These are phyloP conservation scores for Conchocele bisecta DNA, from an alignment of 2,888 invertebrate genomes.

Conservation along the genomic window DNA sequence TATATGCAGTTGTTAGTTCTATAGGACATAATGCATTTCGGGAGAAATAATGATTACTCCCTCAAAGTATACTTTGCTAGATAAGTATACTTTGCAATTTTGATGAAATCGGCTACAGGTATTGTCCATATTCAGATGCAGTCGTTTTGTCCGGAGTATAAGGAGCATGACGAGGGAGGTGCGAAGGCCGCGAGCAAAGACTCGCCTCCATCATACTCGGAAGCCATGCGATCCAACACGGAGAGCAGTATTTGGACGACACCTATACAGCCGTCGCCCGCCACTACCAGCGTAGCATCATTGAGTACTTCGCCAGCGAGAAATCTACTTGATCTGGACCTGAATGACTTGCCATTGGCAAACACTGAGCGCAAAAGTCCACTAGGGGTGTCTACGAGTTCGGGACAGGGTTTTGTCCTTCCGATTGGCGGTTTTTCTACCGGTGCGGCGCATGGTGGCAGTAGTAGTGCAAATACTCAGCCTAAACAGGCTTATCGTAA, in stretches of 20 bases:
- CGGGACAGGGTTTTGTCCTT: constrained; percentile 8
- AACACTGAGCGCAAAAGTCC: constrained; percentile 37
- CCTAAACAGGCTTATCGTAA: constrained; percentile 83
- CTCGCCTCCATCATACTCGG: constrained; percentile 77
- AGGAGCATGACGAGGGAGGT: constrained; percentile 23
- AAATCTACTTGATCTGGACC: constrained; percentile 35
- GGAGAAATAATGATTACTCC: too few species aligned
- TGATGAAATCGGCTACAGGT: too few species aligned
- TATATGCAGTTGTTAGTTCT: too few species aligned
- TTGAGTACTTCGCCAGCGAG: constrained; percentile 7
- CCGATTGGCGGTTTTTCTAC: neutral
- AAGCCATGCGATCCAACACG: constrained; percentile 69
- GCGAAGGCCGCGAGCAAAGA: constrained; percentile 56
- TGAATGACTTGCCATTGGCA: constrained; percentile 36
- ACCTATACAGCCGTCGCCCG: constrained; percentile 48
- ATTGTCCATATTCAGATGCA: constrained; percentile 19
- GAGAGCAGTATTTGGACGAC: constrained; percentile 65
- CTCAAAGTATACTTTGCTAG: too few species aligned
- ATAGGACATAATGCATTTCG: too few species aligned
- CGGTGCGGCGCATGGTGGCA: neutral
- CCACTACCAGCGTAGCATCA: neutral
- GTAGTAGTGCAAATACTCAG: constrained; percentile 32
- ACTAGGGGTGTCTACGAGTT: constrained; percentile 5
- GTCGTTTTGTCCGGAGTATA: constrained; percentile 30
- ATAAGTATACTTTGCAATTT: too few species aligned